These are phyloP conservation scores for Rhinichthys klamathensis DNA, from an alignment of 2,113 vertebrate species.

Conservation along the genomic window DNA sequence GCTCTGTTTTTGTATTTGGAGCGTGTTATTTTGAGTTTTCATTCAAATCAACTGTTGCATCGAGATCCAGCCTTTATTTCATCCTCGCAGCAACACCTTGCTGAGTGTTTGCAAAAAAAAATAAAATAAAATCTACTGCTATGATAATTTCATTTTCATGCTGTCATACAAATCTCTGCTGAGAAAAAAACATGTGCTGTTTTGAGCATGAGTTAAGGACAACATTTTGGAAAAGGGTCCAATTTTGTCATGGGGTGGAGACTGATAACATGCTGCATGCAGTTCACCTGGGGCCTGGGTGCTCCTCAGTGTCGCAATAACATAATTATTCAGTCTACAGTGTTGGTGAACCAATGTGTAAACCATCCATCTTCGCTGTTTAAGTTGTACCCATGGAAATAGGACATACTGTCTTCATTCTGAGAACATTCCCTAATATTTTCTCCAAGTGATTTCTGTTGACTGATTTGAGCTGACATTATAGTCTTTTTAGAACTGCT, in stretches of 20 bases:
- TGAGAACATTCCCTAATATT: background rate
- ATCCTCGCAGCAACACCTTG: too few relatives aligned
- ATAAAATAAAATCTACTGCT: too few relatives aligned
- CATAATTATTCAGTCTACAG: background rate
- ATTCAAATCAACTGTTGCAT: too few relatives aligned
- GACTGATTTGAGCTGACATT: background rate
- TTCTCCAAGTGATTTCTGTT: background rate
- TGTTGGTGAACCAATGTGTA: background rate
- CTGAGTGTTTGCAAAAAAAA: too few relatives aligned
- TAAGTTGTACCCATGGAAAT: background rate
- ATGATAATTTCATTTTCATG: too few relatives aligned
- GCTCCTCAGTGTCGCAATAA: background rate
- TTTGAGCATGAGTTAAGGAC: background rate
- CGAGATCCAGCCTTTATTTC: too few relatives aligned
- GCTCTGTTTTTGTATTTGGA: too few relatives aligned
- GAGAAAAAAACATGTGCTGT: background rate
- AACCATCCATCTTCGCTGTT: background rate
- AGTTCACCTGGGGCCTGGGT: background rate
- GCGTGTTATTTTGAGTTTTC: too few relatives aligned
- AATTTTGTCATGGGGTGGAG: background rate
- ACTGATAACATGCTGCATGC: background rate
- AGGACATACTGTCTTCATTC: background rate
- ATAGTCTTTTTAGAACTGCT: too few relatives aligned
- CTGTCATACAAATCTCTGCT: background rate
- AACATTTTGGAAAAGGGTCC: background rate